Evolutionary conservation across 2,113 vertebrate species (phyloP), one percentile per base, ranked within the genome.

Genomic region (Athene noctua): DNA sequence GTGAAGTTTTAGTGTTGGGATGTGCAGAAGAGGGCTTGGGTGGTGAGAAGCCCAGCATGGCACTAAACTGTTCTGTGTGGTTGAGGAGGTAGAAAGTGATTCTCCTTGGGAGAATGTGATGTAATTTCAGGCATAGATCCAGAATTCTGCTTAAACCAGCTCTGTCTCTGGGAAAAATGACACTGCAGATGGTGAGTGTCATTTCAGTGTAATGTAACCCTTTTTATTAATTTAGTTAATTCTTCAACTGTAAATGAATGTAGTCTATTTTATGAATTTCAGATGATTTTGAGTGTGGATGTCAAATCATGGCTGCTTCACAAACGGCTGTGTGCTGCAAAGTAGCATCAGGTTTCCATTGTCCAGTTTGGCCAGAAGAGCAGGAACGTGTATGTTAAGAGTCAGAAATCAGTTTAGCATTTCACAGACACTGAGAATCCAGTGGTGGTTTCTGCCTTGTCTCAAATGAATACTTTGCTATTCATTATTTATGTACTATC

Each of bases 181-280:
- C 93, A 91, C 75, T 95, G 81, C 89, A 92, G 91, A 85, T 96
- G 86, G 84, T 75, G 81, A 96, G 78, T 85, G 84, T 94, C 83
- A 58, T 87, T 89, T 87, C 67, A 89, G 62, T 68, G 54, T 82
- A 91, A 73, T 85, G 62, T 42, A 75, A 66, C 82, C 29, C 44
- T 89, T 82, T 79, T 91, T 87, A 87, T 96, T 95, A 86, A 82
- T 91, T 92, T 81, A 57, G 59, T 71, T 86, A 79, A 89, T 94
- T 94, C 75, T 94, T 96, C 86, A 85, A 21, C 65, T 84, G 65
- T 79, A 94, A 94, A 80, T 89, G 19, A 74, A 74, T 61, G 57
- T 71, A 89, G 73, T 46, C 61, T 52, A 30, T 62, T 30, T 71
- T 89, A 71, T 2, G 80, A 66, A 86, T 86, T 86, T 85, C 67